Percentiles rank a stretch among this genome's conserved stretches.
These are phyloP conservation scores for Ectropis grisescens DNA, from an alignment of 1,140 invertebrate genomes.

Conservation along the genomic window DNA sequence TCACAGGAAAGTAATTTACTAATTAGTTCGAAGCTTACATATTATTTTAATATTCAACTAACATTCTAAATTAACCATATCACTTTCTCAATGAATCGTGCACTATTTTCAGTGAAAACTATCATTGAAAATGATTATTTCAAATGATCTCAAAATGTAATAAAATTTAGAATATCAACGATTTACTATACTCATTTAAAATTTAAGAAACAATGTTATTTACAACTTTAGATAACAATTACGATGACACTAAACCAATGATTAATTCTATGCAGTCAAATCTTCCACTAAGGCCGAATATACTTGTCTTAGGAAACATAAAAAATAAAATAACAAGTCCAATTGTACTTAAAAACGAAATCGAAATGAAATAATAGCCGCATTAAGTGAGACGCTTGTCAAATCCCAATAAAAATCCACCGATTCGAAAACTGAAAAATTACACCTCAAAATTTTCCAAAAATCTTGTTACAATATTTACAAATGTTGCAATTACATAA, in stretches of 20 bases:
- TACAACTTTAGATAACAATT: conserved; percentile 25
- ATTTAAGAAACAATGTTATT: conserved; percentile 22
- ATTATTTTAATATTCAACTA: conserved; percentile 25
- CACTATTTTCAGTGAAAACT: conserved; percentile 9
- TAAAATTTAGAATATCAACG: conserved; percentile 49
- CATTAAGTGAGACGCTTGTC: too few species aligned
- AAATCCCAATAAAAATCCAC: too few species aligned
- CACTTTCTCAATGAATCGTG: too few species aligned
- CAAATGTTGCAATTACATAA: too few species aligned
- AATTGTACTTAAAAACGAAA: too few species aligned
- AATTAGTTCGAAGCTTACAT: conserved; percentile 31
- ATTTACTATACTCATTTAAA: conserved; percentile 25
- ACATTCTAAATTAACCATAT: conserved; percentile 12
- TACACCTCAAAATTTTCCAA: too few species aligned
- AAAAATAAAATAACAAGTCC: too few species aligned
- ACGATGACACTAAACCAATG: conserved; percentile 16
- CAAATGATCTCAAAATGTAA: conserved; percentile 17
- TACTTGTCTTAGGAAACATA: too few species aligned
- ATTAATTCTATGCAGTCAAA: conserved; percentile 63
- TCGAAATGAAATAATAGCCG: too few species aligned
- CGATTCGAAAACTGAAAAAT: too few species aligned
- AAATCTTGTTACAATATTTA: too few species aligned
- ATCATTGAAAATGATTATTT: conserved; percentile 14
- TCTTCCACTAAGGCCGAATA: conserved; percentile 38
- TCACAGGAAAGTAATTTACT: conserved; percentile 41